Evolutionary conservation across 1,140 invertebrate genomes (phyloP).

Genomic region (Ips typographus): DNA sequence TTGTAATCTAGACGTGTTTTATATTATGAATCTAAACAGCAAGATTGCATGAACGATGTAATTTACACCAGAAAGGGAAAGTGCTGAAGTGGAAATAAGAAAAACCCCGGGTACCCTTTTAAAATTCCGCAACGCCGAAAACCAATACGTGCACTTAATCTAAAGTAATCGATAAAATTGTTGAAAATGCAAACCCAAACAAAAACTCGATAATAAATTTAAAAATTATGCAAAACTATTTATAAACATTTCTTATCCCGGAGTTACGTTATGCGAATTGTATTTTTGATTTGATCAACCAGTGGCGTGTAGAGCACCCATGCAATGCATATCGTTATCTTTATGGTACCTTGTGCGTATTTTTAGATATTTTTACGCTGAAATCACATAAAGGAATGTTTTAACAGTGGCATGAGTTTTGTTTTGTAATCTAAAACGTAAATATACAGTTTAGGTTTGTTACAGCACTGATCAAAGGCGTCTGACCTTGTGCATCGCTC

Average conservation of each 20-base stretch:
- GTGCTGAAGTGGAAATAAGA: too few relatives aligned
- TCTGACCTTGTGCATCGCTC: conserved; percentile 34
- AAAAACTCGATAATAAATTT: conserved; percentile 21
- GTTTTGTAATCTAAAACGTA: background rate
- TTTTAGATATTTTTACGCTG: background rate
- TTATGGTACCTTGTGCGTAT: background rate
- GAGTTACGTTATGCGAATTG: background rate
- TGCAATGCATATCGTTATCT: background rate
- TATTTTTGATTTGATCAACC: background rate
- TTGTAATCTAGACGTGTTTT: too few relatives aligned
- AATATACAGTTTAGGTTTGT: background rate
- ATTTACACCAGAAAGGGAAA: too few relatives aligned
- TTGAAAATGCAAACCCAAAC: conserved; percentile 26
- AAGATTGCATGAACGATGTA: too few relatives aligned
- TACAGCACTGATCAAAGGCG: conserved; percentile 20
- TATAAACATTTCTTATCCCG: conserved; percentile 14
- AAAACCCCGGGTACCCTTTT: background rate
- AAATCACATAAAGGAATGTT: background rate
- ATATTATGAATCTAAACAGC: too few relatives aligned
- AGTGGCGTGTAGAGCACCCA: background rate
- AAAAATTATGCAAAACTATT: conserved; percentile 27
- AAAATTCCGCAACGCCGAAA: conserved; percentile 3
- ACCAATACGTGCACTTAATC: conserved; percentile 9
- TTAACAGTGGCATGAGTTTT: background rate
- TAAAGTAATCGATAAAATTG: conserved; percentile 12